Percentiles rank a stretch among this genome's conserved stretches.
Evolutionary conservation across 2,888 invertebrate genomes (phyloP).

Genomic region (Rhagophthalmus giganteus): DNA sequence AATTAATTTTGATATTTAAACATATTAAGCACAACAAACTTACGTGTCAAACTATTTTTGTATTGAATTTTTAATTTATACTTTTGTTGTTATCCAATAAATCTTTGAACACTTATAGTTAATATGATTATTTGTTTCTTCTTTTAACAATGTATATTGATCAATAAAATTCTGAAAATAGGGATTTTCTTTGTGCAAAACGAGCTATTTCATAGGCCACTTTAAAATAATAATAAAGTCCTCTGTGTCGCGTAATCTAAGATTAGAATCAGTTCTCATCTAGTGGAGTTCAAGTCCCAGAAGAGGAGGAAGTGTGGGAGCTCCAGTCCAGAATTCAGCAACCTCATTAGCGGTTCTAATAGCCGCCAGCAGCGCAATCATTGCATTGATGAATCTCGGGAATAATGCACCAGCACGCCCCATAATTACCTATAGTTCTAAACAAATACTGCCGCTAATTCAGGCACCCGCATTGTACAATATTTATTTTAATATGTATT

Average conservation of each 20-base stretch:
- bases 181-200: too few relatives aligned
- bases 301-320: conserved; percentile 26
- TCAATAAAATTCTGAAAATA: too few relatives aligned
- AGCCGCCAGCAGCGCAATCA: conserved; percentile 39
- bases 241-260: conserved; percentile 22
- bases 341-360: conserved; percentile 45
- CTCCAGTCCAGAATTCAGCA: conserved; percentile 41
- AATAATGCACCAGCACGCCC: conserved; percentile 44
- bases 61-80: too few relatives aligned
- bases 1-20: too few relatives aligned
- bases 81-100: not conserved
- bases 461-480: conserved; percentile 2
- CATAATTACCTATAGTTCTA: conserved; percentile 39
- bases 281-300: conserved; percentile 25
- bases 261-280: conserved; percentile 30
- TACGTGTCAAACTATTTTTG: too few relatives aligned
- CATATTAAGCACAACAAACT: too few relatives aligned
- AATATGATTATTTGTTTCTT: too few relatives aligned
- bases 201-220: conserved; percentile 15
- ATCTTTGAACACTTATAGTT: too few relatives aligned
- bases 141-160: too few relatives aligned
- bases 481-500: not conserved
- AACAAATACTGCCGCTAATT: conserved; percentile 18
- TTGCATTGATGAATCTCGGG: conserved; percentile 43
- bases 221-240: conserved; percentile 24